A percentile compares a stretch with the other conserved stretches of the same genome.
Conservation (phyloP, 1,140 invertebrate genomes). For the Papilio helenus region DNA sequence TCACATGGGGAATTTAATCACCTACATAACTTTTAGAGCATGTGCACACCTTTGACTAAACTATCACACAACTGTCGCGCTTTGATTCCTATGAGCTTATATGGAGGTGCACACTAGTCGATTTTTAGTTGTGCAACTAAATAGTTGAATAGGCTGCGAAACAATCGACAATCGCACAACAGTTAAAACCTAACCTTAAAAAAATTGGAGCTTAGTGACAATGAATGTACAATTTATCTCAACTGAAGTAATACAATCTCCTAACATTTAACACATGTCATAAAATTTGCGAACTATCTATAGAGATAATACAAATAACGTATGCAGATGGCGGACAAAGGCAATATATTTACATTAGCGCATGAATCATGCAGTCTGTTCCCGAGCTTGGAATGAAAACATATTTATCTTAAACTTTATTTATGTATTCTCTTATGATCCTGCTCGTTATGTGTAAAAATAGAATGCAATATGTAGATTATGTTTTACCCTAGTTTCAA, state of each 20-base stretch:
- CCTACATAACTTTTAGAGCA: too few relatives aligned
- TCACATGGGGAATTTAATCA: neutral
- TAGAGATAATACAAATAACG: constrained; percentile 25
- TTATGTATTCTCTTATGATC: constrained; percentile 2
- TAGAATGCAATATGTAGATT: constrained; percentile 11
- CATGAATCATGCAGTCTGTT: constrained; percentile 33
- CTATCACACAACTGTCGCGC: too few relatives aligned
- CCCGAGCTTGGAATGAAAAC: constrained; percentile 28
- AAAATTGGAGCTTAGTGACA: too few relatives aligned
- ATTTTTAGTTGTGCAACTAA: too few relatives aligned
- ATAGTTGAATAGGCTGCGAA: too few relatives aligned
- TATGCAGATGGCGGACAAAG: constrained; percentile 29
- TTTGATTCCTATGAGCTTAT: too few relatives aligned
- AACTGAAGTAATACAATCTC: neutral
- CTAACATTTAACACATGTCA: neutral
- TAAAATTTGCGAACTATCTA: neutral
- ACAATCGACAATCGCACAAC: too few relatives aligned
- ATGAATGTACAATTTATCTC: neutral
- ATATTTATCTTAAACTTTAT: constrained; percentile 31
- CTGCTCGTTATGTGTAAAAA: constrained; percentile 24
- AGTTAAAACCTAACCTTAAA: too few relatives aligned
- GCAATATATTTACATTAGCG: constrained; percentile 27
- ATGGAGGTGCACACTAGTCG: too few relatives aligned
- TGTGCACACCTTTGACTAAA: too few relatives aligned
- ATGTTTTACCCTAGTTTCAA: neutral